Evolutionary conservation across 2,113 vertebrate genomes (phyloP).

Genomic region (Sarotherodon lohbergeri): DNA sequence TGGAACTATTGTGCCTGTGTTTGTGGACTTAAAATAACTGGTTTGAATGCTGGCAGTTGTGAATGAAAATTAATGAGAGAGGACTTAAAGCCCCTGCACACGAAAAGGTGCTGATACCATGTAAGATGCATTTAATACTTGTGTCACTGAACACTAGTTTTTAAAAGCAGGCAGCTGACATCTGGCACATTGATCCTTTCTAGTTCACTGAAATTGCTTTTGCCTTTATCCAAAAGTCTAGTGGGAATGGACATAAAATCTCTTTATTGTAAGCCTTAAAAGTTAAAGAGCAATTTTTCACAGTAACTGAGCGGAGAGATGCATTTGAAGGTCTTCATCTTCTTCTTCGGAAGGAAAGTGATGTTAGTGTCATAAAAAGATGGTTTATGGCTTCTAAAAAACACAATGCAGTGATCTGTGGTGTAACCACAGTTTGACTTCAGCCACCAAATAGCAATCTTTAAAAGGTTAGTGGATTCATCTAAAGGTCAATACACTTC

Average conservation of each 20-base stretch:
- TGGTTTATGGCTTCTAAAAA: background rate
- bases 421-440: background rate
- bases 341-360: background rate
- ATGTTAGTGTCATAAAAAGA: background rate
- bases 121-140: background rate
- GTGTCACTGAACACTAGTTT: background rate
- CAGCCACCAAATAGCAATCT: background rate
- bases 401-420: background rate
- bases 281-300: background rate
- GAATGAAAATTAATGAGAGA: background rate
- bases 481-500: background rate
- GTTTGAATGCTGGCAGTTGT: background rate
- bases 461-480: background rate
- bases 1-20: background rate
- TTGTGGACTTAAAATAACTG: background rate
- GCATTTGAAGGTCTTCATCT: background rate
- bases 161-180: background rate
- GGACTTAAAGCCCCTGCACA: background rate
- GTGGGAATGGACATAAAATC: background rate
- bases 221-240: background rate
- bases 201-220: background rate
- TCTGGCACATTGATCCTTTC: background rate
- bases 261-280: background rate
- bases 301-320: background rate
- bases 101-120: background rate